These are phyloP conservation scores for Dreissena polymorpha DNA, from an alignment of 1,140 invertebrate species.

Conservation along the genomic window DNA sequence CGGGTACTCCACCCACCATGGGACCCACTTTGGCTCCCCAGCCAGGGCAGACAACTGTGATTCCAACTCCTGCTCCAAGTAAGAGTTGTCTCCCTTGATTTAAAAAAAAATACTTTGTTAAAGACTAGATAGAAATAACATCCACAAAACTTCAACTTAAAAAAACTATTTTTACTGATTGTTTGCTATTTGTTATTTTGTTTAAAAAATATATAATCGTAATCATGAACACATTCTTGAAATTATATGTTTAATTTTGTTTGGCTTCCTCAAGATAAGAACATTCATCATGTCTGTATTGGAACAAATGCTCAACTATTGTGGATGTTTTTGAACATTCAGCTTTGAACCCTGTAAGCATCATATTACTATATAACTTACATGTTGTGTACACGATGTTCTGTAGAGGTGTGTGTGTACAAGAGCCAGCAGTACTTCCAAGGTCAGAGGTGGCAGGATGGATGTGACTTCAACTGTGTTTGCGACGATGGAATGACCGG, in stretches of 20 bases:
- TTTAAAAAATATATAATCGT: no score
- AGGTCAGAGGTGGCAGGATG: conserved; percentile 62
- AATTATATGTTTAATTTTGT: no score
- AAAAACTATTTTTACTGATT: no score
- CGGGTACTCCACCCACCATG: conserved; percentile 58
- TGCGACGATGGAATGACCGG: conserved; percentile 55
- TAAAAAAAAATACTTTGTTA: neutral
- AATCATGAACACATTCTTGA: no score
- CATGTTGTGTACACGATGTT: neutral
- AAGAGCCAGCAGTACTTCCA: conserved; percentile 55
- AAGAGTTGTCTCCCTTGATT: conserved; percentile 5
- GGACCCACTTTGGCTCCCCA: conserved; percentile 37
- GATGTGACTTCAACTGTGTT: conserved; percentile 61
- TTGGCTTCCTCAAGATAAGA: no score
- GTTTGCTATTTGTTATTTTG: no score
- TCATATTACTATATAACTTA: no score
- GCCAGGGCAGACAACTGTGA: conserved; percentile 46
- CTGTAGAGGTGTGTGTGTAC: conserved; percentile 59
- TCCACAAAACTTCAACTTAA: neutral
- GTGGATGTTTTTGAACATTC: no score
- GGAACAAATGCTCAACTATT: no score
- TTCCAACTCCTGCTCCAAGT: conserved; percentile 44
- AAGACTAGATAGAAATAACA: neutral
- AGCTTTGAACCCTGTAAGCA: no score
- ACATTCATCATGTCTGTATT: no score